Percentiles rank a stretch among this genome's conserved stretches.
These are phyloP conservation scores for Trematomus loennbergii DNA, from an alignment of 2,113 vertebrate genomes.

Conservation along the genomic window DNA sequence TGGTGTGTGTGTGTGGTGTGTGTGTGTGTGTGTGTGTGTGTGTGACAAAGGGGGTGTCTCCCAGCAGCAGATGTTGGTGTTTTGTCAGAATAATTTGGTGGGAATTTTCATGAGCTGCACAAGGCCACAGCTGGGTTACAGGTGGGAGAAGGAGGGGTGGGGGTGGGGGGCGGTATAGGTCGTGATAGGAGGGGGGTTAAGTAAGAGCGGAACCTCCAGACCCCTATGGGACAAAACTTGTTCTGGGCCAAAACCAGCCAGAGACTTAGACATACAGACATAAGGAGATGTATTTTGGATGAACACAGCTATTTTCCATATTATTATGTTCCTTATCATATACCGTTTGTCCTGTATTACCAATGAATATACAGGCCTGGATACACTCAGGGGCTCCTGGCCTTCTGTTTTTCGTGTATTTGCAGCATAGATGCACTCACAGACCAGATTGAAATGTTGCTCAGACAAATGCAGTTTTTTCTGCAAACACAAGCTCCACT, in stretches of 20 bases:
- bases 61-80: slow-evolving; percentile 75
- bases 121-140: slow-evolving; percentile 82
- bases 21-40: slow-evolving; percentile 15
- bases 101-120: slow-evolving; percentile 80
- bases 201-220: slow-evolving; percentile 34
- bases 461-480: slow-evolving; percentile 7
- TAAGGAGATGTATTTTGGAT: not conserved
- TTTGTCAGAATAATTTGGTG: slow-evolving; percentile 81
- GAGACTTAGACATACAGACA: slow-evolving; percentile 13
- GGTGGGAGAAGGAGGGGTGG: slow-evolving; percentile 53
- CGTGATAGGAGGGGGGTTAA: not conserved
- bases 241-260: slow-evolving; percentile 38
- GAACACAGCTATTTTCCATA: slow-evolving; percentile 21
- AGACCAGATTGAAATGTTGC: slow-evolving; percentile 19
- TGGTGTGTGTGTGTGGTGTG: too few species aligned
- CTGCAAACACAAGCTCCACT: not conserved
- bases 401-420: slow-evolving; percentile 20
- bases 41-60: slow-evolving; percentile 32
- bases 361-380: slow-evolving; percentile 1
- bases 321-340: slow-evolving; percentile 23
- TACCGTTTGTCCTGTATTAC: slow-evolving; percentile 1
- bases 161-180: not conserved
- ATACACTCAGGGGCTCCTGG: not conserved
- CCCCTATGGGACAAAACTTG: slow-evolving; percentile 45
- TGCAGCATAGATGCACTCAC: slow-evolving; percentile 31